Evolutionary conservation across 2,888 invertebrate genomes (phyloP).

Genomic region (Scaptomyza parva): DNA sequence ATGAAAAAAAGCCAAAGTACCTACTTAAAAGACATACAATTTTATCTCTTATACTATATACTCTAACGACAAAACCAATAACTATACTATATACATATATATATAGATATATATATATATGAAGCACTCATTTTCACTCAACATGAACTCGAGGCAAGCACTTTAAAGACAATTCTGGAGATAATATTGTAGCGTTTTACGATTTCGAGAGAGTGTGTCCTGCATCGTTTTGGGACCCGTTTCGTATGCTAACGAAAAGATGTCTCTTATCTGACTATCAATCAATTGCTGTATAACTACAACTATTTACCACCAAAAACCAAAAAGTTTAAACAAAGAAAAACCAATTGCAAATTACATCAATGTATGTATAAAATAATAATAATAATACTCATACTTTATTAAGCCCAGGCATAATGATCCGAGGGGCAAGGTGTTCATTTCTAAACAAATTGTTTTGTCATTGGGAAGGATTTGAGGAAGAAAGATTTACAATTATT

Average conservation of each 20-base stretch:
- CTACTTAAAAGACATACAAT: slow-evolving; percentile 73
- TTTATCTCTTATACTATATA: slow-evolving; percentile 63
- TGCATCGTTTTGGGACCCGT: slow-evolving; percentile 3
- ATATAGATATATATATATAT: slow-evolving; percentile 25
- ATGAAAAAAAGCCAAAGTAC: slow-evolving; percentile 75
- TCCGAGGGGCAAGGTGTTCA: slow-evolving; percentile 11
- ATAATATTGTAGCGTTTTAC: slow-evolving; percentile 29
- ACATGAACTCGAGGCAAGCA: slow-evolving; percentile 23
- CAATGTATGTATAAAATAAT: slow-evolving; percentile 43
- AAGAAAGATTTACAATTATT: slow-evolving; percentile 69
- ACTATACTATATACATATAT: slow-evolving; percentile 28
- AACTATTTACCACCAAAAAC: slow-evolving; percentile 74
- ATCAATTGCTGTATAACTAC: slow-evolving; percentile 74
- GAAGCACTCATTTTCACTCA: slow-evolving; percentile 4
- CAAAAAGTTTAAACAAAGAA: slow-evolving; percentile 26
- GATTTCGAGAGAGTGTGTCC: slow-evolving; percentile 1
- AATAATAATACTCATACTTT: slow-evolving; percentile 67
- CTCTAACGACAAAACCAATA: slow-evolving; percentile 41
- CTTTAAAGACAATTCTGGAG: slow-evolving; percentile 49
- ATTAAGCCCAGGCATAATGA: slow-evolving; percentile 16
- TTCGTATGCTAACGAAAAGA: slow-evolving; percentile 19
- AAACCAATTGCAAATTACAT: slow-evolving; percentile 42
- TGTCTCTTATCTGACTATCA: slow-evolving; percentile 67
- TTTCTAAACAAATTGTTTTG: slow-evolving; percentile 23
- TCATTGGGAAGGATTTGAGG: slow-evolving; percentile 15